Percentiles rank a stretch among this genome's conserved stretches.
Conservation (phyloP, 2,113 vertebrate species). For the Felis chaus region DNA sequence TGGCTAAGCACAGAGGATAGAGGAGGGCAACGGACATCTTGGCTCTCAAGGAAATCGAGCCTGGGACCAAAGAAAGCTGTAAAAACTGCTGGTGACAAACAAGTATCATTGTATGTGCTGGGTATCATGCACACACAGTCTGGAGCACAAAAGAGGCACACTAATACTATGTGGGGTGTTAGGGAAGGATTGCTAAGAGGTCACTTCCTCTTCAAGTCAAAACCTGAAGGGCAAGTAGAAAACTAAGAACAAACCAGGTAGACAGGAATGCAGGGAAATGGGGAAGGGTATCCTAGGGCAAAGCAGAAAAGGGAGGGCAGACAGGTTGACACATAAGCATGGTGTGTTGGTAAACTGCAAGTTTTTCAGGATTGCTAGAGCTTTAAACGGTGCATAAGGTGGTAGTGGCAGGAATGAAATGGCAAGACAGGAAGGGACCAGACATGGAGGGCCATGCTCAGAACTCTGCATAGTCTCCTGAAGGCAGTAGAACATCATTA, state of each 20-base stretch:
- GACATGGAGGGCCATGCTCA: background rate
- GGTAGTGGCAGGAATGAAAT: background rate
- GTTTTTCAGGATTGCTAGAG: background rate
- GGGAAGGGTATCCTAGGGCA: background rate
- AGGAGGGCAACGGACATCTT: background rate
- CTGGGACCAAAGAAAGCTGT: background rate
- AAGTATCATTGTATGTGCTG: background rate
- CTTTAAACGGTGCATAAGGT: background rate
- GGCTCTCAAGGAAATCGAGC: background rate
- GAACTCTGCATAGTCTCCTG: background rate
- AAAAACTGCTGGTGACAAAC: background rate
- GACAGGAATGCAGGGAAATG: background rate
- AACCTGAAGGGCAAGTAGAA: slow-evolving; percentile 29
- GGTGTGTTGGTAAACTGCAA: background rate
- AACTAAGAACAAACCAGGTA: slow-evolving; percentile 9
- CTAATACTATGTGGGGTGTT: background rate
- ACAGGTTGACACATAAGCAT: background rate
- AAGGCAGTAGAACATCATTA: background rate
- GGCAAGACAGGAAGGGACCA: background rate
- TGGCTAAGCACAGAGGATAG: background rate
- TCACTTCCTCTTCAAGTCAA: slow-evolving; percentile 21
- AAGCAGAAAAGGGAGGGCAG: background rate
- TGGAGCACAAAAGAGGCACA: background rate
- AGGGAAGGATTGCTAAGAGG: background rate
- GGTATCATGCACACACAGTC: background rate